These are phyloP conservation scores for Amphipoea lucens DNA, from an alignment of 2,888 invertebrate genomes.

Conservation along the genomic window DNA sequence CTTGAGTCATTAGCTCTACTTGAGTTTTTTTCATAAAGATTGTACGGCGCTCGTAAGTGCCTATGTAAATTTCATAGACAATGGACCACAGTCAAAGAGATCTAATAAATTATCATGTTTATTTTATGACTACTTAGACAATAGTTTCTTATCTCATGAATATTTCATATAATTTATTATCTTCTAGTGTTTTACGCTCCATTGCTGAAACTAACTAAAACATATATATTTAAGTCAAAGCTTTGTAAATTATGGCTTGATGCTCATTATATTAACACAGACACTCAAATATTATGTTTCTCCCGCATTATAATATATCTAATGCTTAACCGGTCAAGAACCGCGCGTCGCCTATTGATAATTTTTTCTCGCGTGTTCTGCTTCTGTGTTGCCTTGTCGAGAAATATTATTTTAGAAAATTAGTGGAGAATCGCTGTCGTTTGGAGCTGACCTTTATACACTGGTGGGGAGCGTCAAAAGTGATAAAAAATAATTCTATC, in stretches of 20 bases:
- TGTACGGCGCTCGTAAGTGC: background rate
- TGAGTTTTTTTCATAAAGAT: background rate
- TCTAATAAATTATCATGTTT: slow-evolving; percentile 7
- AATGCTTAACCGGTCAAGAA: too few relatives aligned
- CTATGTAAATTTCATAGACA: slow-evolving; percentile 24
- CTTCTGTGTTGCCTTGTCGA: background rate
- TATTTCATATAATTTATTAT: slow-evolving; percentile 25
- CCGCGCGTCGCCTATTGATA: too few relatives aligned
- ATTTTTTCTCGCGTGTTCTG: slow-evolving; percentile 16
- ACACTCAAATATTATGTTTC: slow-evolving; percentile 21
- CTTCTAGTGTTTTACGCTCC: slow-evolving; percentile 6
- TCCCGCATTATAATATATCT: background rate
- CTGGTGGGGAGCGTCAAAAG: background rate
- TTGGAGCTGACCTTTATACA: slow-evolving; percentile 9
- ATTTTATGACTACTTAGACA: slow-evolving; percentile 15
- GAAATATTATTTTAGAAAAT: slow-evolving; percentile 44
- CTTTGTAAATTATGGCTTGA: slow-evolving; percentile 24
- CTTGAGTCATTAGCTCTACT: background rate
- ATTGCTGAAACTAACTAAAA: slow-evolving; percentile 22
- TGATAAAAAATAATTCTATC: background rate
- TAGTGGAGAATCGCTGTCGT: slow-evolving; percentile 17
- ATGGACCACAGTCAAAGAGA: background rate
- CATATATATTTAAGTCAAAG: slow-evolving; percentile 31
- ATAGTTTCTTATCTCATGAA: slow-evolving; percentile 12
- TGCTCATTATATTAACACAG: slow-evolving; percentile 29